These are phyloP conservation scores for Nomada lathburiana DNA, from an alignment of 2,888 invertebrate genomes.

Conservation along the genomic window DNA sequence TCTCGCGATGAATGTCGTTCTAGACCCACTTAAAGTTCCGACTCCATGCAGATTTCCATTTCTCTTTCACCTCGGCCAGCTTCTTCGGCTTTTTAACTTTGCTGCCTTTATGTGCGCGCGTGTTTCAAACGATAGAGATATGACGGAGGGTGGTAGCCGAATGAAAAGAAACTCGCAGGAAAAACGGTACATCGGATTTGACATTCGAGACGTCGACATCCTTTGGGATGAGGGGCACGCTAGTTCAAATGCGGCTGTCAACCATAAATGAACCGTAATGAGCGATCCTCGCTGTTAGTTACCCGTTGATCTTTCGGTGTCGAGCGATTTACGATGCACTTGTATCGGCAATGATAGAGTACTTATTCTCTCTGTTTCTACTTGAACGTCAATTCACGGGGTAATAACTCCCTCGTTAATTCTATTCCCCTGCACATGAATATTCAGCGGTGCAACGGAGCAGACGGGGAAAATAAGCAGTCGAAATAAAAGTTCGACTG, in stretches of 20 bases:
- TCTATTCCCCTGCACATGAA: not conserved
- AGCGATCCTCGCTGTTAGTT: not conserved
- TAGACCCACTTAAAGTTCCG: slow-evolving; percentile 51
- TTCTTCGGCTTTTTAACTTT: slow-evolving; percentile 49
- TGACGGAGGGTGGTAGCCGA: not conserved
- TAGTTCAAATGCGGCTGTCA: slow-evolving; percentile 56
- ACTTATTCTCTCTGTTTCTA: not conserved
- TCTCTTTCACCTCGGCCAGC: slow-evolving; percentile 27
- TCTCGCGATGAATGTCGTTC: slow-evolving; percentile 54
- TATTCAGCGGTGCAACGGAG: not conserved
- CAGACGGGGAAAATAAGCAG: slow-evolving; percentile 2
- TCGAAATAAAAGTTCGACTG: slow-evolving; percentile 23
- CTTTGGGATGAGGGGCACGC: slow-evolving; percentile 54
- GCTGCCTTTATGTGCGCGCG: slow-evolving; percentile 11
- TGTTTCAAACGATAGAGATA: slow-evolving; percentile 20
- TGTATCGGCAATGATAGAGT: not conserved
- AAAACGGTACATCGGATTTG: slow-evolving; percentile 69
- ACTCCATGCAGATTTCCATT: slow-evolving; percentile 52
- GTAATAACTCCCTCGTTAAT: not conserved
- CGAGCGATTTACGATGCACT: not conserved
- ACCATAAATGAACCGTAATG: slow-evolving; percentile 42
- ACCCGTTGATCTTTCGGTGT: not conserved
- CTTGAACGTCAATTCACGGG: not conserved
- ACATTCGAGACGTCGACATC: slow-evolving; percentile 46
- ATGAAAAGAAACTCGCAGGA: slow-evolving; percentile 14